Evolutionary conservation across 2,797 vertebrate species (phyloP), one percentile per base, ranked within the genome.

Genomic region (Menidia menidia): DNA sequence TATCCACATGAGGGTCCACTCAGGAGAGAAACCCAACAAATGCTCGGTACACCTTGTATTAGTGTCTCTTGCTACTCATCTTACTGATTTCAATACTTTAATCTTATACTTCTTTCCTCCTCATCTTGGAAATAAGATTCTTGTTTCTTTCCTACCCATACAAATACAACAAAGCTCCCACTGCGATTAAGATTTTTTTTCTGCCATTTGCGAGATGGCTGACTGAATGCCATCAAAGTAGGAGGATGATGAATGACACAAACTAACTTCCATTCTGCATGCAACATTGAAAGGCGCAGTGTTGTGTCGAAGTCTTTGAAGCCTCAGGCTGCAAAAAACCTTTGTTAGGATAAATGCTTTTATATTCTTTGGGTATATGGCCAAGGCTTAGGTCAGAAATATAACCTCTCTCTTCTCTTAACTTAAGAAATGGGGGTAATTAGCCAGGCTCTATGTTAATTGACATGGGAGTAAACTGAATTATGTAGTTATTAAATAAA

Each of bases 1-100:
- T 10, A 99, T 98, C 91, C 98, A 99, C 88, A 99, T 99, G 98
- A 94, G 98, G 90, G 95, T 99, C 78, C 98, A 99, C 88, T 99
- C 98, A 0, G 98, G 98, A 78, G 98, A 99, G 93, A 99, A 98
- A 89, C 98, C 98, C 8, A 99, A 99, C 94, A 98, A 97, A 87
- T 99, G 98, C 91, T 97, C 94, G 91, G 98, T 99, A 92, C 71
- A 75, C 14, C 61, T 78, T n/a, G 18, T 30, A 60, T 19, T n/a
- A 5, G 7, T 73, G 52, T 81, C 47, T 73, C 30, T 73, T 64
- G 25, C 53, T 53, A 39, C 32, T 41, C 62, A 52, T 51, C 48
- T n/a, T 62, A 15, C 32, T 63, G 2, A 44, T 60, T 25, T 72
- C 15, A 35, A 4, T 48, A 6, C 11, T 65, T 59, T 58, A 6